Conservation (phyloP, 2,888 invertebrate species). For the Cephus pulcher region DNA sequence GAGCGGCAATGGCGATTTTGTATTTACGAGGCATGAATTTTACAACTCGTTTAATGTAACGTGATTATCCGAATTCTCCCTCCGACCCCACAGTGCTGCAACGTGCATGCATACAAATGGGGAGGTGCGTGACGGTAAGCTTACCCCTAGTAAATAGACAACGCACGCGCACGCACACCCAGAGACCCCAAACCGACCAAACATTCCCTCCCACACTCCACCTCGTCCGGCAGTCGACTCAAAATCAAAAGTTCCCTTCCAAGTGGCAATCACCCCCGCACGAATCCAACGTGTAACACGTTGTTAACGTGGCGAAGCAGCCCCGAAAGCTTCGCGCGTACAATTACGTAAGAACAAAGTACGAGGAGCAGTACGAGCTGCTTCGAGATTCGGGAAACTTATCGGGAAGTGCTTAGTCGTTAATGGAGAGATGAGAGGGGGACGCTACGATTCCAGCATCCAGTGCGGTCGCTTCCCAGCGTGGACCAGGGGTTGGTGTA, state of each 20-base stretch:
- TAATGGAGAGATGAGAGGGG: neutral
- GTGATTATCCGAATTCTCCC: conserved; percentile 42
- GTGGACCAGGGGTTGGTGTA: neutral
- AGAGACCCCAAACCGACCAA: no score
- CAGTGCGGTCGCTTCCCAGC: no score
- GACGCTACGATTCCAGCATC: neutral
- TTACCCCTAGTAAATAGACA: neutral
- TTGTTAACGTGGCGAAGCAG: no score
- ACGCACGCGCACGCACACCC: no score
- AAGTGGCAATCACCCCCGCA: neutral
- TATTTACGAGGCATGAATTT: conserved; percentile 48
- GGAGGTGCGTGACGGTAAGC: neutral
- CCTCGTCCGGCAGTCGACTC: neutral
- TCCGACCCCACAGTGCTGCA: neutral
- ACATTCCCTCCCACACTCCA: neutral
- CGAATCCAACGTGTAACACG: no score
- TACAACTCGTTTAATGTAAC: conserved; percentile 48
- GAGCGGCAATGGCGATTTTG: conserved; percentile 23
- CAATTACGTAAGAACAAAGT: no score
- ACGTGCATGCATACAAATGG: neutral
- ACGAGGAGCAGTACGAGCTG: neutral
- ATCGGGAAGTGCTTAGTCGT: neutral
- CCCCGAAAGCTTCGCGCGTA: no score
- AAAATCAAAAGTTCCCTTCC: neutral
- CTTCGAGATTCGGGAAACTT: neutral